These are phyloP conservation scores for Emberiza fucata DNA, from an alignment of 2,113 vertebrate species.

Conservation along the genomic window DNA sequence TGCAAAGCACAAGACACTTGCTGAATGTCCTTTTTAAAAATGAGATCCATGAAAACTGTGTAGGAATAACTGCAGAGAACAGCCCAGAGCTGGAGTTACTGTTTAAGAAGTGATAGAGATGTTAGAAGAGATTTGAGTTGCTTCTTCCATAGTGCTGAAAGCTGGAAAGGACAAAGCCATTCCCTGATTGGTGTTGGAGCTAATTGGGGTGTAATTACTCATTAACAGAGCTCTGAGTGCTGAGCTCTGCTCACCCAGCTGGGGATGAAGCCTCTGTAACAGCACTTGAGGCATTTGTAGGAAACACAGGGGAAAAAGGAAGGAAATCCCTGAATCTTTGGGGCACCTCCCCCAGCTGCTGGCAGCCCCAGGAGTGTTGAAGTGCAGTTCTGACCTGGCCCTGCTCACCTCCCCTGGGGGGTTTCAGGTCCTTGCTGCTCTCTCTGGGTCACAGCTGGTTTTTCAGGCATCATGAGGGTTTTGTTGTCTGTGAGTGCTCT, in stretches of 20 bases:
- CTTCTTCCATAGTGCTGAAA: background rate
- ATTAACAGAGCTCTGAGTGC: background rate
- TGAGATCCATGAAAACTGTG: background rate
- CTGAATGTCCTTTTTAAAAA: background rate
- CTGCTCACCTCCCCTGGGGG: background rate
- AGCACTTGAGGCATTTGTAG: background rate
- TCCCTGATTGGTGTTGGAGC: background rate
- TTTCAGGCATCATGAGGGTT: background rate
- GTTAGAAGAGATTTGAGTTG: background rate
- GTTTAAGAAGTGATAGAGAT: background rate
- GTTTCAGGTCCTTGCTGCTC: background rate
- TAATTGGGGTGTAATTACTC: conserved; percentile 34
- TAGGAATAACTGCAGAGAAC: background rate
- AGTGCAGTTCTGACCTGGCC: background rate
- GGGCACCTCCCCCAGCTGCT: background rate
- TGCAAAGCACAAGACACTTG: background rate
- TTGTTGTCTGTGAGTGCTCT: background rate
- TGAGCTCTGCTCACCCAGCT: background rate
- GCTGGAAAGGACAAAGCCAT: background rate
- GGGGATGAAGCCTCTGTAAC: background rate
- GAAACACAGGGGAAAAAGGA: background rate
- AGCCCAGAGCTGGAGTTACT: background rate
- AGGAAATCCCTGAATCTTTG: background rate
- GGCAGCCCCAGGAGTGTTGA: background rate
- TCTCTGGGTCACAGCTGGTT: background rate